A percentile compares a stretch with the other conserved stretches of the same genome.
Conservation (phyloP, 2,888 invertebrate species). For the Amphipyra tragopoginis region DNA sequence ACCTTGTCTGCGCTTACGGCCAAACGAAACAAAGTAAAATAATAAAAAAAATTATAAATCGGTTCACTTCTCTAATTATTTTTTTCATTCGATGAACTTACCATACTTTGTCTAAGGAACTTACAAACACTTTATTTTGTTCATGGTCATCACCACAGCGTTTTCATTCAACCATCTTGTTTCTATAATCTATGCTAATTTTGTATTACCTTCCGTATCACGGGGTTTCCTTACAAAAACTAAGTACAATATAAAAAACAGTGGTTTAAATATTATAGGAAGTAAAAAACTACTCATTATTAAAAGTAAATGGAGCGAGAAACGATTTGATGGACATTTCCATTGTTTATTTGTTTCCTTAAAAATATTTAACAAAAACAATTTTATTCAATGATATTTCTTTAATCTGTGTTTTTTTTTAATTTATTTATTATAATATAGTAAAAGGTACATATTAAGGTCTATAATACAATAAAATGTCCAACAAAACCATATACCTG, state of each 20-base stretch:
- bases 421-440: no score
- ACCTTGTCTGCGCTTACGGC: no score
- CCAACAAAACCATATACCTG: no score
- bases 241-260: conserved; percentile 1
- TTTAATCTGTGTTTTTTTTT: no score
- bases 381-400: conserved; percentile 31
- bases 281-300: conserved; percentile 26
- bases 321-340: conserved; percentile 8
- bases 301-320: conserved; percentile 34
- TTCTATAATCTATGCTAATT: conserved; percentile 5
- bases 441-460: no score
- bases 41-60: no score
- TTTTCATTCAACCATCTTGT: no score
- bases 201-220: neutral
- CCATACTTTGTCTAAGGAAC: no score
- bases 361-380: conserved; percentile 1
- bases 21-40: no score
- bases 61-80: no score
- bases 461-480: no score
- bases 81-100: no score
- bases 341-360: conserved; percentile 34
- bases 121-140: neutral
- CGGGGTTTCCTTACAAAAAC: conserved; percentile 8
- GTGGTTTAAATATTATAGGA: conserved; percentile 5
- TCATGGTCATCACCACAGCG: neutral